These are phyloP conservation scores for Myotis davidii DNA, from an alignment of 2,113 vertebrate genomes.

Conservation along the genomic window DNA sequence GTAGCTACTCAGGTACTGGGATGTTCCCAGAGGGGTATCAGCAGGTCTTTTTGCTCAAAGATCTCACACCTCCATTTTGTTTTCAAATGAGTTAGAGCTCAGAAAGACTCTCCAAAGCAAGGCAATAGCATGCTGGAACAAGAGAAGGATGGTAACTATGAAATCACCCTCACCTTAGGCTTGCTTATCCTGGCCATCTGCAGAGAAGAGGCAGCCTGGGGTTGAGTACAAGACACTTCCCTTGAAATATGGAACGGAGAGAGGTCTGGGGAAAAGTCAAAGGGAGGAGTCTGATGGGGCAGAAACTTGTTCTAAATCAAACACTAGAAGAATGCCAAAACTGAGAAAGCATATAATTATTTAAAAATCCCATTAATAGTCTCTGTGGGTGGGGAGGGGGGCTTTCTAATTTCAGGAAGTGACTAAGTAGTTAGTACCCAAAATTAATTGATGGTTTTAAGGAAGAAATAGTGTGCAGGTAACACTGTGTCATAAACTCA, in stretches of 20 bases:
- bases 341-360: conserved; percentile 48
- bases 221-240: not conserved
- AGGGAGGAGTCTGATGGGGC: not conserved
- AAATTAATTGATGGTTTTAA: conserved; percentile 82
- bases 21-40: not conserved
- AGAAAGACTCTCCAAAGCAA: not conserved
- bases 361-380: conserved; percentile 68
- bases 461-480: conserved; percentile 81
- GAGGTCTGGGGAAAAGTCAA: not conserved
- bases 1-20: not conserved
- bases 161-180: not conserved
- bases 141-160: not conserved
- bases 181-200: not conserved
- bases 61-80: not conserved
- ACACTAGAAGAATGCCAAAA: conserved; percentile 33
- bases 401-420: conserved; percentile 70
- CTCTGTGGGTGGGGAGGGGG: not conserved
- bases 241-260: not conserved
- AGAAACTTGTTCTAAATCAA: not conserved
- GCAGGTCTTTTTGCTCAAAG: not conserved
- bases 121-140: not conserved
- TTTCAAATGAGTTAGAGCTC: not conserved
- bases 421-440: conserved; percentile 54
- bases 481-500: conserved; percentile 81
- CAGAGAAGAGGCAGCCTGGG: not conserved